Base-by-base conservation (phyloP, 2,797 vertebrate species). In the Chaetodon trifasciatus region DNA sequence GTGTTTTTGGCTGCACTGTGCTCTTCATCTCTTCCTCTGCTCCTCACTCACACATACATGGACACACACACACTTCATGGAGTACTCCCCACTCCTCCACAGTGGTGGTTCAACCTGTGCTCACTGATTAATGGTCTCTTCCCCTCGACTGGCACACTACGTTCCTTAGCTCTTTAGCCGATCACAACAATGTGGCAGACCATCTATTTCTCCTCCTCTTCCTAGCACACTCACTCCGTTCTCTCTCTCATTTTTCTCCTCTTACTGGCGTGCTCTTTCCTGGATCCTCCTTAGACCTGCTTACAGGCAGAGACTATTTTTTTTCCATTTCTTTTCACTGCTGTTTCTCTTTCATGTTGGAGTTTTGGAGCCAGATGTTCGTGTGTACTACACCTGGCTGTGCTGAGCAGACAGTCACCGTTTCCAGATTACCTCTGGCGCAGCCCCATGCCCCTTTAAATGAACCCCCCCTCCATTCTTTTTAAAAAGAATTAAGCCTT, bases 141-240 rank as follows among this genome's bases (percentile, higher is more conserved):
- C 88, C 81, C 5, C 76, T 67, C 55, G 16, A 3, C 75, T 92
- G 91, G 90, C 91, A 83, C 3, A 12, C 60, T 75, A 69, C 28
- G 81, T 92, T 92, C 86, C 78, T 91, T 24, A 78, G 89, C 89
- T 86, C 88, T 91, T 90, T 90, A 88, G 68, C 83, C 72, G 56
- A 89, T 91, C 90, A 85, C 86, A 83, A 86, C 85, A 67, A 65
- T 73, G 55, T 62, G 53, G 67, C 81, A 28, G 70, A 78, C 65
- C 85, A 92, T 93, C 86, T 68, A 87, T 91, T 91, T 90, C 86
- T 70, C 74, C 56, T 74, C 74, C 71, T 71, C 73, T 64, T 64
- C 47, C 76, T 76, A 76, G 47, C n/a, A 21, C 72, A 6, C 69
- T 72, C 21, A 1, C 39, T 50, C 74, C 52, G 23, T 65, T 65